Conservation (phyloP, 37 sponge, comb jelly and placozoan species). For the Oopsacas minuta region DNA sequence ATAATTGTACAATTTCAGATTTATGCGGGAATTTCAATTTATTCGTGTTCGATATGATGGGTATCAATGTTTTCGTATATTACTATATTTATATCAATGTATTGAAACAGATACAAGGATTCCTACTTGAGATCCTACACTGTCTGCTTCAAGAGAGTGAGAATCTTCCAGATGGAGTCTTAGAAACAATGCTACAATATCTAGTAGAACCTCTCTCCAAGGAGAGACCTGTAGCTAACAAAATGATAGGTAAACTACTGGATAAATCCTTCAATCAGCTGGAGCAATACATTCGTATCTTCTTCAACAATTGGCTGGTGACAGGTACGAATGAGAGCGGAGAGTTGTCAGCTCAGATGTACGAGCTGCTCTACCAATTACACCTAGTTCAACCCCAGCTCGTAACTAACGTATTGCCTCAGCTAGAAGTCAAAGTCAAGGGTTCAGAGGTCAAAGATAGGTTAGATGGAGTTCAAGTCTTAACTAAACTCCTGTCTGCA, state of each 20-base stretch:
- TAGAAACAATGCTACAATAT: background rate
- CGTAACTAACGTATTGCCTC: background rate
- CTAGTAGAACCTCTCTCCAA: slow-evolving; percentile 3
- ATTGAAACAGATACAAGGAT: background rate
- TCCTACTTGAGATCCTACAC: slow-evolving; percentile 1
- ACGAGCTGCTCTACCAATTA: slow-evolving; percentile 18
- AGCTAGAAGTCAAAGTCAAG: background rate
- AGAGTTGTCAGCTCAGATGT: background rate
- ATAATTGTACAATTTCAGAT: no score
- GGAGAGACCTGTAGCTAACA: slow-evolving; percentile 15
- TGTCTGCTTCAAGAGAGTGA: slow-evolving; percentile 10
- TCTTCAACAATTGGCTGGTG: slow-evolving; percentile 17
- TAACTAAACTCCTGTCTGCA: background rate
- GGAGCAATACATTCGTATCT: slow-evolving; percentile 12
- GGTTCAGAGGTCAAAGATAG: background rate
- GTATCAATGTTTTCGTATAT: no score
- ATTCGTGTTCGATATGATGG: no score
- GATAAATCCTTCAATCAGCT: slow-evolving; percentile 10
- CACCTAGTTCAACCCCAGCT: background rate
- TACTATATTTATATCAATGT: no score
- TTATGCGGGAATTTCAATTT: no score
- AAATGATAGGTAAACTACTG: background rate
- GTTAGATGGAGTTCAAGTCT: background rate
- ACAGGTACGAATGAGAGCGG: background rate
- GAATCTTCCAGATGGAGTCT: background rate